Evolutionary conservation across 1,140 invertebrate genomes (phyloP).

Genomic region (Pararge aegeria): DNA sequence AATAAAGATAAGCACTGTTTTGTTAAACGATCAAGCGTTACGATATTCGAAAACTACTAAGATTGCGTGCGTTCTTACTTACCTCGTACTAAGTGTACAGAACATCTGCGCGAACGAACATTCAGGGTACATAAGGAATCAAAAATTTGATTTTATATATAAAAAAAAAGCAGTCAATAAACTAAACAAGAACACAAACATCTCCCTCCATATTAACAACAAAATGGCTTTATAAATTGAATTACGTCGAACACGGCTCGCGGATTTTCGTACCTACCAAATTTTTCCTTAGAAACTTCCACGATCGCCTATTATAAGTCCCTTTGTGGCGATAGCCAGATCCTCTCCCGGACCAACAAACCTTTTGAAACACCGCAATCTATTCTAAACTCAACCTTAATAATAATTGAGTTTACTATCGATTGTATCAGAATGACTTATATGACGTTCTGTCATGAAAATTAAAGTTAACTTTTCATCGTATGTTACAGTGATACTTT

Average conservation of each 20-base stretch:
- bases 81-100: too few species aligned
- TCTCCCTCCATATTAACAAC: background rate
- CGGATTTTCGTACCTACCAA: slow-evolving; percentile 30
- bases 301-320: slow-evolving; percentile 69
- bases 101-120: too few species aligned
- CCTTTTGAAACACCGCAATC: slow-evolving; percentile 34
- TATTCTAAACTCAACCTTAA: slow-evolving; percentile 46
- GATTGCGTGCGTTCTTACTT: too few species aligned
- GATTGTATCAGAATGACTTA: slow-evolving; percentile 43
- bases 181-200: background rate
- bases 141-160: too few species aligned
- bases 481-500: background rate
- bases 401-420: slow-evolving; percentile 51
- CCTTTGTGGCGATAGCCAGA: slow-evolving; percentile 71
- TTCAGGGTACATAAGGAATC: too few species aligned
- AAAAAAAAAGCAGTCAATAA: background rate
- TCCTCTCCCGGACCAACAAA: slow-evolving; percentile 46
- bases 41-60: too few species aligned
- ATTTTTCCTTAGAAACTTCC: slow-evolving; percentile 60
- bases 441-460: slow-evolving; percentile 68
- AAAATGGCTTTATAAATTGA: slow-evolving; percentile 20
- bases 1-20: too few species aligned
- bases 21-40: too few species aligned
- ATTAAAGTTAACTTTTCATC: slow-evolving; percentile 17
- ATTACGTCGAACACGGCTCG: slow-evolving; percentile 8